These are phyloP conservation scores for Ametastegia equiseti DNA, from an alignment of 2,888 invertebrate genomes.

Conservation along the genomic window DNA sequence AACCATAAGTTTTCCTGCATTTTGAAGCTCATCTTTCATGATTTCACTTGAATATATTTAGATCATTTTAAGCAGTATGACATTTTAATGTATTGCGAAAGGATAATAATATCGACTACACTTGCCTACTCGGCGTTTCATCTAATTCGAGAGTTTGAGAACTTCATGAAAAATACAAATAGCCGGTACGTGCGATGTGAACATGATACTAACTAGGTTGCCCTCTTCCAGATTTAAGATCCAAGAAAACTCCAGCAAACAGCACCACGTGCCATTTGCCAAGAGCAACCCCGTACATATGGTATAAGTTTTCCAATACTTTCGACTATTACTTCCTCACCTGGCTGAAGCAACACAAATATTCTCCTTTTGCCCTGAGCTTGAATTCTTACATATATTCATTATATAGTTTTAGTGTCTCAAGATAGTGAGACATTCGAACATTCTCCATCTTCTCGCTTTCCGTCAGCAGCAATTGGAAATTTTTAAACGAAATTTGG, in stretches of 20 bases:
- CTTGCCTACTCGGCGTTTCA: background rate
- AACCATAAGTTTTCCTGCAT: background rate
- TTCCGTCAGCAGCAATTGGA: too few species aligned
- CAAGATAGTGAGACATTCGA: too few species aligned
- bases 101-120: background rate
- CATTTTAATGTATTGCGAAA: constrained; percentile 22
- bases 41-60: background rate
- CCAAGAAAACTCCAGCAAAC: background rate
- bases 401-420: too few species aligned
- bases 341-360: background rate
- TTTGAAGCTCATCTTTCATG: background rate
- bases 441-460: too few species aligned
- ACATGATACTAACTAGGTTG: background rate
- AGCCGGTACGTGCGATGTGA: background rate
- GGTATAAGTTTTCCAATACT: background rate
- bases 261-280: background rate
- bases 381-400: too few species aligned
- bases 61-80: constrained; percentile 1
- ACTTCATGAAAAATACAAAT: constrained; percentile 24
- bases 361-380: too few species aligned
- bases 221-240: background rate
- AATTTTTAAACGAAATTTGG: background rate
- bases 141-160: constrained; percentile 23
- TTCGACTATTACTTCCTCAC: background rate
- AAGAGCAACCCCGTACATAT: background rate